Percentiles rank a stretch among this genome's conserved stretches.
These are phyloP conservation scores for Sphaerodactylus townsendi DNA, from an alignment of 2,113 vertebrate species.

Conservation along the genomic window DNA sequence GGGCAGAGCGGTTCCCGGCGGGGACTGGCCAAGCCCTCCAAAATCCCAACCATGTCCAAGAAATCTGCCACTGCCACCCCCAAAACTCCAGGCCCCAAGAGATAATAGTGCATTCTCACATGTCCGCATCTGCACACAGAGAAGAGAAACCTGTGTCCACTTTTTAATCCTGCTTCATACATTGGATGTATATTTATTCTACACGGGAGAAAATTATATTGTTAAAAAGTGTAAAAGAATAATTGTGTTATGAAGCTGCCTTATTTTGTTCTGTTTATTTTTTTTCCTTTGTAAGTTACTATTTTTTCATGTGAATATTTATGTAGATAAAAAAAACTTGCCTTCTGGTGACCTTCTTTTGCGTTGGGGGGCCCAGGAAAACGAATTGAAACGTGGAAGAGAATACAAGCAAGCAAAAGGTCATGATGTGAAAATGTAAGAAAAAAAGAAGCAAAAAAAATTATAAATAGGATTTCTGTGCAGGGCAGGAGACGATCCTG, in stretches of 20 bases:
- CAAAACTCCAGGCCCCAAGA: conserved; percentile 85
- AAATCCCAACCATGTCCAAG: conserved; percentile 98
- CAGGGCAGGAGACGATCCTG: conserved; percentile 78
- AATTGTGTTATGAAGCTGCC: conserved; percentile 91
- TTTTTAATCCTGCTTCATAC: conserved; percentile 73
- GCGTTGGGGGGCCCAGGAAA: conserved; percentile 57
- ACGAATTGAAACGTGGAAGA: conserved; percentile 68
- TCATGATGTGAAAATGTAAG: conserved; percentile 75
- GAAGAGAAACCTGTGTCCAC: conserved; percentile 36
- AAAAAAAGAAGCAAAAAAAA: conserved; percentile 38
- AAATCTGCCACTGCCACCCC: conserved; percentile 84
- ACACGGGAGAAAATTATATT: conserved; percentile 80
- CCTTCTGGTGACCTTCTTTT: conserved; percentile 70
- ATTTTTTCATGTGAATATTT: conserved; percentile 89
- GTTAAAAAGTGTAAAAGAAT: conserved; percentile 84
- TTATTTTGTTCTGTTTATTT: conserved; percentile 85
- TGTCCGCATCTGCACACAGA: not conserved
- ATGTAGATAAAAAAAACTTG: conserved; percentile 84
- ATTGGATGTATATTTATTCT: conserved; percentile 85
- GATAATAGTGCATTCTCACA: conserved; percentile 74
- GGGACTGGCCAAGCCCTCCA: conserved; percentile 86
- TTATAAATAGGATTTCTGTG: conserved; percentile 78
- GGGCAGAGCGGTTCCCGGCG: conserved; percentile 77
- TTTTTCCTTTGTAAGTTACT: conserved; percentile 94
- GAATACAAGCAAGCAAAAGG: conserved; percentile 54